Percentiles rank a stretch among this genome's conserved stretches.
These are phyloP conservation scores for Eubucco bourcierii DNA, from an alignment of 2,113 vertebrate genomes.

Conservation along the genomic window DNA sequence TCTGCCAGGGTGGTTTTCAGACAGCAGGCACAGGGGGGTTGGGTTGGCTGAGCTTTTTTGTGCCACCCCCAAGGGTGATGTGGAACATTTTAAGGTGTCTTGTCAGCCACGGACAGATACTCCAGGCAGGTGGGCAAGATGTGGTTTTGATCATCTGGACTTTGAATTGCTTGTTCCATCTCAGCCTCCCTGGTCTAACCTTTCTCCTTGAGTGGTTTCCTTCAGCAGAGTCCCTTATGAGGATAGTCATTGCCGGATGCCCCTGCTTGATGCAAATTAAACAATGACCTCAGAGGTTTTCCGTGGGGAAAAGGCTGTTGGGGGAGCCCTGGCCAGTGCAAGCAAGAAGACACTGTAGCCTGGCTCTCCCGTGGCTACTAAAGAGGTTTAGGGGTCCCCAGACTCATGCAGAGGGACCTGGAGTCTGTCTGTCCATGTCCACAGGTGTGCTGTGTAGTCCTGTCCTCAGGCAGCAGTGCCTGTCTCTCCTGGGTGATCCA, in stretches of 20 bases:
- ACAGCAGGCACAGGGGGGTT: neutral
- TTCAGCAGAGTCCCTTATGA: neutral
- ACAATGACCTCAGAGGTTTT: conserved; percentile 19
- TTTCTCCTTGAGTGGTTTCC: neutral
- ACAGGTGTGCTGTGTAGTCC: neutral
- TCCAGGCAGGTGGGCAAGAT: neutral
- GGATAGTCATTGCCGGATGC: rapidly evolving
- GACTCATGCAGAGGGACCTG: neutral
- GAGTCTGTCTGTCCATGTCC: neutral
- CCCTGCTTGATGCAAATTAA: neutral
- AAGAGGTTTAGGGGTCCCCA: neutral
- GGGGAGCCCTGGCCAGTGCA: neutral
- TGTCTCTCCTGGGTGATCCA: neutral
- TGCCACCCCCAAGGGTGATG: too few relatives aligned
- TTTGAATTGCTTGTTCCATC: neutral
- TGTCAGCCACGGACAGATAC: neutral
- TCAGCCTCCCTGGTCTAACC: neutral
- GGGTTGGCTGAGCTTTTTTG: neutral
- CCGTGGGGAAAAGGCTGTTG: neutral
- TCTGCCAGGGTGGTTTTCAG: neutral
- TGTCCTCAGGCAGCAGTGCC: neutral
- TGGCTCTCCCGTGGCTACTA: neutral
- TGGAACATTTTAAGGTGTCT: neutral
- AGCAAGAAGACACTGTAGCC: neutral
- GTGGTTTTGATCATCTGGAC: neutral